These are phyloP conservation scores for Lycaon pictus DNA, from an alignment of 2,113 vertebrate genomes.

Conservation along the genomic window DNA sequence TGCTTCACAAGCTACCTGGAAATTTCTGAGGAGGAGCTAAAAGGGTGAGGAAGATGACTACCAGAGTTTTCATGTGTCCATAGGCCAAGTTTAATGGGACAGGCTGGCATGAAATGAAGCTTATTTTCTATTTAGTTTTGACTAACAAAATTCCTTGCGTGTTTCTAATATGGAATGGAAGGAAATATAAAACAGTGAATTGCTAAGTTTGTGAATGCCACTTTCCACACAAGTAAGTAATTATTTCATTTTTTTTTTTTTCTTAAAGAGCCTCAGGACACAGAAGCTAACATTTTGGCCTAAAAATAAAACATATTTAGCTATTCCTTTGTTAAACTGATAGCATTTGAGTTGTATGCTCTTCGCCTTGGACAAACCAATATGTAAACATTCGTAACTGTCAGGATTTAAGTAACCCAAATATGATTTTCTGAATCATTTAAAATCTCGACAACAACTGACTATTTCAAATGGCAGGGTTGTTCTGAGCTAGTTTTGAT, in stretches of 20 bases:
- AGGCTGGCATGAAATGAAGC: neutral
- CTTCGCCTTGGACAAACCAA: neutral
- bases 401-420: neutral
- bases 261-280: constrained; percentile 40
- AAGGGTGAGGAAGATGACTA: fast-evolving
- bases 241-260: constrained; percentile 23
- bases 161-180: constrained; percentile 65
- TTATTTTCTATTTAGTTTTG: constrained; percentile 36
- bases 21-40: neutral
- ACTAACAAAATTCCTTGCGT: constrained; percentile 38
- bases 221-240: constrained; percentile 63
- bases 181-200: constrained; percentile 48
- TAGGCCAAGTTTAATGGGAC: neutral
- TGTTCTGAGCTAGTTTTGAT: neutral
- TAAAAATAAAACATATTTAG: neutral
- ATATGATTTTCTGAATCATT: constrained; percentile 5
- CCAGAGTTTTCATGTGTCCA: neutral
- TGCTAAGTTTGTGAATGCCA: neutral
- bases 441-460: neutral
- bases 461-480: neutral
- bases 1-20: neutral
- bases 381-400: constrained; percentile 20
- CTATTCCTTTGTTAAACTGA: constrained; percentile 2
- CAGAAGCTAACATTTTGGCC: constrained; percentile 37
- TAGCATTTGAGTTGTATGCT: constrained; percentile 8